Evolutionary conservation across 2,888 invertebrate genomes (phyloP), one percentile per base, ranked within the genome.

Genomic region (Sipha maydis): DNA sequence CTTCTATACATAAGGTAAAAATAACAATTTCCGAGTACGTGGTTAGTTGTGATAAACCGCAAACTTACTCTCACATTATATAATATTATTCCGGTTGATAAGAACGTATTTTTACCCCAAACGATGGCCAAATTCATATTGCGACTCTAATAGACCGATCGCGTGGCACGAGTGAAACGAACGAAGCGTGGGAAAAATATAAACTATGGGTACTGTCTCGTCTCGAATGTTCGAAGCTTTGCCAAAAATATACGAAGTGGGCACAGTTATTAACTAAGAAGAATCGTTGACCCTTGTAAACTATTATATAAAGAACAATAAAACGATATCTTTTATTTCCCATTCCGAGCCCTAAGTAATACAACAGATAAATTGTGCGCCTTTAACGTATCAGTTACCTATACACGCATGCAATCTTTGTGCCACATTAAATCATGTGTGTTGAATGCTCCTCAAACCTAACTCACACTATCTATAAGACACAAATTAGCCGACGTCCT

Each of bases 121-220:
- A 48, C 77, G 48, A 14, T 83, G 56, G 83, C 83, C 83, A 83
- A 83, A n/a, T 41, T 31, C 28, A 28, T 41, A 67, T 28, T 61
- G 61, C 7, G 48, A 77, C 75, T 75, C 17, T 25, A n/a, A 11
- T 25, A 28, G 19, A 19, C 71, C 17, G 25, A 28, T 71, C 31
- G 71, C 17, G 31, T 28, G 48, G 25, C 48, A 54, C 31, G 48
- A 83, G 48, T 21, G 71, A 71, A 83, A 83, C 83, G 71, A 71
- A 83, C 28, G 31, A 83, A 83, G 83, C 83, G 67, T 83, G 83
- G 69, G 71, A 83, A 31, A 71, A 54, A 71, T 73, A 75, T 25
- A 17, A 28, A 69, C 71, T 28, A 31, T 2, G 25, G 31, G 28
- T 48, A 48, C 48, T 21, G 34, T 11, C 54, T n/a, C 31, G 34